Evolutionary conservation across 1,140 invertebrate species (phyloP).

Genomic region (Cotesia vestalis): DNA sequence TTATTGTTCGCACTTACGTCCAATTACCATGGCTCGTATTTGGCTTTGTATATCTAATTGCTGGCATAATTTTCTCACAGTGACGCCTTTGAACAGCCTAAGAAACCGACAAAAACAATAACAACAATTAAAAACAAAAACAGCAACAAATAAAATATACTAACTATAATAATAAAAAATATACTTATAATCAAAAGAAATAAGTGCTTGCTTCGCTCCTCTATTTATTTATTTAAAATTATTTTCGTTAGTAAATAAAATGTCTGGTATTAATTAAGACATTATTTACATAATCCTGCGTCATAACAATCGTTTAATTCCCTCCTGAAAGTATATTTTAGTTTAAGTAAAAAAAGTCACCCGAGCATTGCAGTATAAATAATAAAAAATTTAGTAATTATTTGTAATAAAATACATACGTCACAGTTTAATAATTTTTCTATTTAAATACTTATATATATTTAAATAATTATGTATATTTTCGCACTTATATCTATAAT

Average conservation of each 20-base stretch:
- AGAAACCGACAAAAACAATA: not conserved
- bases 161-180: no score
- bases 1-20: not conserved
- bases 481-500: no score
- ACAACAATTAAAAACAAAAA: not conserved
- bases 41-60: conserved; percentile 12
- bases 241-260: not conserved
- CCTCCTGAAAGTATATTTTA: not conserved
- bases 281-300: conserved; percentile 27
- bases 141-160: not conserved
- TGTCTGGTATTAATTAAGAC: conserved; percentile 5
- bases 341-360: no score
- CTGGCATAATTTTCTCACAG: not conserved
- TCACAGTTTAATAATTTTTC: no score
- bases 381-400: not conserved
- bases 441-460: no score
- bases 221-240: not conserved
- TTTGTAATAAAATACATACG: not conserved
- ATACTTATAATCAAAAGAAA: no score
- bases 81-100: not conserved
- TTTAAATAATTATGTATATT: no score
- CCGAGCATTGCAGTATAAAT: no score
- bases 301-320: conserved; percentile 27
- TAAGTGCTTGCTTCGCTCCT: not conserved
- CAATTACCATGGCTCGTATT: not conserved